Evolutionary conservation across 2,888 invertebrate species (phyloP).

Genomic region (Gastrophysa polygoni): DNA sequence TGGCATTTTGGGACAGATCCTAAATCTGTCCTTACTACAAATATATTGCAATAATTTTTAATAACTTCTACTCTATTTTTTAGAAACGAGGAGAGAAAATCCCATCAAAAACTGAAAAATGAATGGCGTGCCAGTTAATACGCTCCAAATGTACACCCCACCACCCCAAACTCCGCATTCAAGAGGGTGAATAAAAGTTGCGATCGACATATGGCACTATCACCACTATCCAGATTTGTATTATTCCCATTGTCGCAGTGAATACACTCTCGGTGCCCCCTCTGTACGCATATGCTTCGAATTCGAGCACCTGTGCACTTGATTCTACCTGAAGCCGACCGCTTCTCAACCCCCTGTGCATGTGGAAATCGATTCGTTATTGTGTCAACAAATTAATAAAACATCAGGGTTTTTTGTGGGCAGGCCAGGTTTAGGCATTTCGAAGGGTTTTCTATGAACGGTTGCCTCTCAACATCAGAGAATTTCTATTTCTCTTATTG

Average conservation of each 20-base stretch:
- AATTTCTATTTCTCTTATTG: too few species aligned
- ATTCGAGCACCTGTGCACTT: constrained; percentile 39
- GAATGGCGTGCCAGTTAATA: constrained; percentile 30
- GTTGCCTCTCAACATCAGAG: too few species aligned
- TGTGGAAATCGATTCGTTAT: not conserved
- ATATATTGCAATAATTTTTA: too few species aligned
- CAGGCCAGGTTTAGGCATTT: not conserved
- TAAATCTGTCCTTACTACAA: too few species aligned
- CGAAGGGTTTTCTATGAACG: not conserved
- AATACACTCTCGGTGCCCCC: constrained; percentile 30
- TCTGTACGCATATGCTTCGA: constrained; percentile 40
- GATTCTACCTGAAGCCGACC: not conserved
- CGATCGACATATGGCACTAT: constrained; percentile 50
- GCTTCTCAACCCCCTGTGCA: constrained; percentile 6
- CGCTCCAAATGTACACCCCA: constrained; percentile 39
- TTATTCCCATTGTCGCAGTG: constrained; percentile 33
- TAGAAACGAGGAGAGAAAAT: too few species aligned
- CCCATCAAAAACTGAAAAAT: too few species aligned
- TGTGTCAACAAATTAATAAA: constrained; percentile 1
- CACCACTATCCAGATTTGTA: constrained; percentile 47
- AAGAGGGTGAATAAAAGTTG: constrained; percentile 47
- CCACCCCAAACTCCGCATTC: constrained; percentile 37
- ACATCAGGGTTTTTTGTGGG: not conserved
- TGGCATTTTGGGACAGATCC: too few species aligned
- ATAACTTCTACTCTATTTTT: too few species aligned